Evolutionary conservation across 53 echinoderm and acorn worm genomes (phyloP), one percentile per base, ranked within the genome.

Genomic region (Holothuria scabra): DNA sequence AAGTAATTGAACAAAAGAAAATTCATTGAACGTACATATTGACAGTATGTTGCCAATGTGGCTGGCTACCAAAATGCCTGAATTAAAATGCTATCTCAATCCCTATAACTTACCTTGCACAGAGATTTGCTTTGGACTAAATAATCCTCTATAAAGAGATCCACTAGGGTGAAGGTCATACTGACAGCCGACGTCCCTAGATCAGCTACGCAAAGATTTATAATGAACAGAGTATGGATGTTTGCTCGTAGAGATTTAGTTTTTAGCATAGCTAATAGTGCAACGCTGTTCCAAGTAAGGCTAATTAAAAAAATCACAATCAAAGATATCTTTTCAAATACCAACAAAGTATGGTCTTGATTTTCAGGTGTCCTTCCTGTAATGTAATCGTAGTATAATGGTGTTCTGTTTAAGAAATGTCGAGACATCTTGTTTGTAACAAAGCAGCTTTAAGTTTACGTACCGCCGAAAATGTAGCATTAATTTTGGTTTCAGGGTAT

Each of bases 151-250:
- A 16, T 16, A 32, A 67, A 37, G 67, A 67, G 67, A 32, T 67
- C 33, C 1, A 67, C 7, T 4, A 67, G 19, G 14, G 67, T 67
- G 19, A 32, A 67, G 19, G 30, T 8, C 67, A 67, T 32, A 20
- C 67, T 67, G 14, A 67, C 3, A 31, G 30, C 19, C 12, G 30
- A 33, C 21, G 33, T 31, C 2, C 67, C 67, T 28, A 67, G 67
- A 32, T 67, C 67, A 4, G 67, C 29, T 0, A 67, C 67, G 37
- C 32, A 67, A 28, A 67, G 67, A 32, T 67, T 67, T 18, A 67
- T 32, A 37, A 67, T 67, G 37, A 20, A 67, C 8, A 67, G n/a
- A 21, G 67, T 67, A 37, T 67, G 67, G 19, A 67, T 33, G 14
- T 67, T 67, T 8, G 19, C 37, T 0, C 67, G 67, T 35, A 31